These are phyloP conservation scores for Notothenia rossii DNA, from an alignment of 2,113 vertebrate species.

Conservation along the genomic window DNA sequence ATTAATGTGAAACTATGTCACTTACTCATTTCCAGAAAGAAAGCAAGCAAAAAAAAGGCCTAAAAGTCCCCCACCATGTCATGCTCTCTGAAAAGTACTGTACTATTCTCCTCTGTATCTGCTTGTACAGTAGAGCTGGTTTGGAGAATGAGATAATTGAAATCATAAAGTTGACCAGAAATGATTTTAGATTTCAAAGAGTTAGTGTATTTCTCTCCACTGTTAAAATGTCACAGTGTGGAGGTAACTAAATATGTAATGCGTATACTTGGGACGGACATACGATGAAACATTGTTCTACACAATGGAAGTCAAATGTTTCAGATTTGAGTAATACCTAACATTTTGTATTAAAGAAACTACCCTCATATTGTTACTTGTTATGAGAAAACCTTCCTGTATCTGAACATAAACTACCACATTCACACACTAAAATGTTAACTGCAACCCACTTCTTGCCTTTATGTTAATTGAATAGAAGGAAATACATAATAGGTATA, in stretches of 20 bases:
- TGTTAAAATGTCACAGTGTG: background rate
- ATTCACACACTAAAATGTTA: background rate
- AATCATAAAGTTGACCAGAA: background rate
- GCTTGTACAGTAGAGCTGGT: conserved; percentile 2
- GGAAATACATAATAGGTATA: conserved; percentile 3
- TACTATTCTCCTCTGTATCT: conserved; percentile 13
- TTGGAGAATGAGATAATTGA: background rate
- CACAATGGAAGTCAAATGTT: too few species aligned
- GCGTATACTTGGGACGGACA: background rate
- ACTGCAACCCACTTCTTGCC: background rate
- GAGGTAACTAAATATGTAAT: background rate
- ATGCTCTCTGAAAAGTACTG: conserved; percentile 41
- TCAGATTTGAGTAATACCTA: too few species aligned
- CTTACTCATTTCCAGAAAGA: conserved; percentile 53
- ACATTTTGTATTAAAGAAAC: background rate
- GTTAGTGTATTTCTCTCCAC: background rate
- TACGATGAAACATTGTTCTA: background rate
- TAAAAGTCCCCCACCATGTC: conserved; percentile 59
- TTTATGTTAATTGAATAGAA: background rate
- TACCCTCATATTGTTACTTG: background rate
- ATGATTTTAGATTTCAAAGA: background rate
- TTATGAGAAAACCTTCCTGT: background rate
- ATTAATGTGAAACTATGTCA: conserved; percentile 17
- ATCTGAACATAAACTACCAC: background rate
- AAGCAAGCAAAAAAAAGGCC: background rate